Base-by-base conservation (phyloP, 2,113 vertebrate genomes). In the Bufo gargarizans region DNA sequence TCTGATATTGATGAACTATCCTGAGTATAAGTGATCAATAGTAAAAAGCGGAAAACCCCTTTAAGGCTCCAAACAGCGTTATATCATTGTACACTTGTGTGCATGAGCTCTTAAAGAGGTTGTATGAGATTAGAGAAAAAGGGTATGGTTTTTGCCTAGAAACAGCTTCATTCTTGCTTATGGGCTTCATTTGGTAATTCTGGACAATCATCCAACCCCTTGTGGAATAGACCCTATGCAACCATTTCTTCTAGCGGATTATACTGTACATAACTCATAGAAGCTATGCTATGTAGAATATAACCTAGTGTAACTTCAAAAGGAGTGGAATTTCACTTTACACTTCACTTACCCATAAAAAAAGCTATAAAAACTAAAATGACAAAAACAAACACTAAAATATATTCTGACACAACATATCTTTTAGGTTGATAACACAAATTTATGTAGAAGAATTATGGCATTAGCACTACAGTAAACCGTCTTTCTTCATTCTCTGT, bases 401-500 rank as follows among this genome's bases (percentile, higher is more conserved):
- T 61, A 93, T 92, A 86, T 53, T 55, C n/a, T 59, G 12, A 9
- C 17, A 80, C 33, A 58, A 58, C 55, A 80, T 59, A 59, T 22
- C 17, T 19, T 81, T 6, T 43, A 45, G 6, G 11, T 78, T 78
- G n/a, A 55, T 22, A 78, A 22, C 33, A 53, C 8, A 56, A 55
- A 55, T 53, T 50, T 55, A 50, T 55, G 11, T 82, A 49, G 14
- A 82, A 49, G 81, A 22, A 83, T 67, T 50, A 84, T 22, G 47
- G 58, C 14, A n/a, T 53, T 78, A 56, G 50, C 50, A 45, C 17
- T 45, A 45, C 49, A 86, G 50, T 56, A 55, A 49, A 86, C 14
- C 45, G 43, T 78, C 92, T 93, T 90, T 77, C 87, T 85, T 90
- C 74, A 33, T 91, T 93, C 77, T 92, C 91, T 91, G 61, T 82